Base-by-base conservation (phyloP, 2,888 invertebrate genomes). In the Pomacea canaliculata region DNA sequence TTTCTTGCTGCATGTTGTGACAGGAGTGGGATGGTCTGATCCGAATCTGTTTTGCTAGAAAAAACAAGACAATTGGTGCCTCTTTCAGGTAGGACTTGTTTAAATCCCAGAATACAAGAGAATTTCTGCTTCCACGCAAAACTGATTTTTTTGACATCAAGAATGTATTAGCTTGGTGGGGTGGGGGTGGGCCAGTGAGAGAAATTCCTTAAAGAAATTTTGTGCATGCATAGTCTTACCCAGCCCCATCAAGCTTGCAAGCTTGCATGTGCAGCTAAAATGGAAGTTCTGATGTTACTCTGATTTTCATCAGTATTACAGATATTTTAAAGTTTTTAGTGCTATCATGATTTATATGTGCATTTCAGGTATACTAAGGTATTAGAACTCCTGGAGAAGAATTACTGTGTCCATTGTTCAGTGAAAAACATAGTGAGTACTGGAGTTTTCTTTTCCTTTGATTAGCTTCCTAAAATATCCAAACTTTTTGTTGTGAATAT, bases 11-110 rank as follows among this genome's bases (percentile, higher is more conserved):
- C 37, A 56, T 56, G 51, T 10, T 10, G 51, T 56, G 10, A 8
- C 94, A 95, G 85, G 99, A 99, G 92, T 99, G 99, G 99, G 99
- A 99, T 92, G 98, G 99, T 13, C 92, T 99, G 60, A 96, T 98
- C 0, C 93, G 99, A 85, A 96, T 99, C 87, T 96, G 95, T 56
- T 99, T 99, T 92, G 94, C 95, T 0, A 93, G 99, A 78, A 99
- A 99, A 92, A 99, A 99, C 91, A 99, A 98, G 93, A 98, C 98
- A 5, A 92, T 99, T 51, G 93, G 95, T 49, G 96, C 98, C 62
- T 94, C 94, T 56, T 99, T 99, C 90, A 96, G 95, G 91, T 96
- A 96, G 81, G 80, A 8, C 23, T 27, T 66, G 51, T 56, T 56
- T 56, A 56, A 16, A 10, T 56, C 16, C 51, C 51, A 10, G 10